Evolutionary conservation across 37 sponge, comb jelly and placozoan genomes (phyloP), one percentile per base, ranked within the genome.

Genomic region (Corticium candelabrum): DNA sequence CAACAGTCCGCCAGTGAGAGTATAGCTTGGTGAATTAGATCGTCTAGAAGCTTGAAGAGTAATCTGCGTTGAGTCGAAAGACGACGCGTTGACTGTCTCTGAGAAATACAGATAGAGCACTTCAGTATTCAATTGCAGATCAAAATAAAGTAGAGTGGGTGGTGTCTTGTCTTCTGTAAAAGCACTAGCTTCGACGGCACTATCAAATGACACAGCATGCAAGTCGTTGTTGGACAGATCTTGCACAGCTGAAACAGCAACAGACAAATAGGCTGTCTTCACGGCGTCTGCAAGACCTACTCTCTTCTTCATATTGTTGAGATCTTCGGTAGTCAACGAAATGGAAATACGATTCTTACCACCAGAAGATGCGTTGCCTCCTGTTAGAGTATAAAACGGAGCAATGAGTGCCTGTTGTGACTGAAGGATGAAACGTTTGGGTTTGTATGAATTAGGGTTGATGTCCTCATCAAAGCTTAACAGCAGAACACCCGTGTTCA

Each of bases 401-500:
- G 36, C 73, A 70, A 32, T 7, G 5, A 32, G 31, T 70, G 73
- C 36, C 31, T 5, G 33, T 4, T 4, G 5, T 7, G 73, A 4
- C 5, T 70, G 73, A 15, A 70, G 5, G 7, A 32, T 70, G 36
- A 70, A 15, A 35, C 73, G 73, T 32, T 7, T 32, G 31, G 73
- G 73, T 4, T 29, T 70, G 73, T 29, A 70, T 32, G 73, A 70
- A 7, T 7, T 7, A 15, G 74, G 40, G 40, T 74, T 73, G 29
- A 89, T 76, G 30, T 90, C 89, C 35, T 94, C 95, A 77, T 84
- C 79, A 82, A 94, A 90, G 40, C 35, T 79, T 1, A 90, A 79
- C 0, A n/a, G 21, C 39, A 94, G 37, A 29, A 29, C 57, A 35
- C 89, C 91, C 2, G 40, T 37, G 40, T 90, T 79, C 30, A 90